Percentiles rank a stretch among this genome's conserved stretches.
Evolutionary conservation across 2,113 vertebrate species (phyloP).

Genomic region (Columba janthina): DNA sequence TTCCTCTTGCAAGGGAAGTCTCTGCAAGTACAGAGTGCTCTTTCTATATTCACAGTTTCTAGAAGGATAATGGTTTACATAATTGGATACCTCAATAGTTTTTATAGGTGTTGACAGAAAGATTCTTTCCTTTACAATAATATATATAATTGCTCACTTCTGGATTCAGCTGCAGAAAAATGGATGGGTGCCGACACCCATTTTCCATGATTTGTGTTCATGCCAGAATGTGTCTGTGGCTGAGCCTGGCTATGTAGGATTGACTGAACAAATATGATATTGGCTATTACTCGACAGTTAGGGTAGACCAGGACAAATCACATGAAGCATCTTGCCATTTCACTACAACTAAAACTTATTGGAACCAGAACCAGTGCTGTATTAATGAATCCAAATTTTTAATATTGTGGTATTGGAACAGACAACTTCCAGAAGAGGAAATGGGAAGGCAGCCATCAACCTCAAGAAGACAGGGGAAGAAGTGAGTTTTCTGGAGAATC

Average conservation of each 20-base stretch:
- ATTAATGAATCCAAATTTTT: conserved; percentile 17
- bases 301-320: conserved; percentile 10
- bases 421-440: conserved; percentile 42
- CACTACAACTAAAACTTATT: conserved; percentile 24
- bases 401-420: conserved; percentile 41
- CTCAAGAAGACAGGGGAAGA: conserved; percentile 17
- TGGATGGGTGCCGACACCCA: neutral
- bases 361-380: neutral
- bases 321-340: neutral
- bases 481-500: conserved; percentile 15
- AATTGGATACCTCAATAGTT: neutral
- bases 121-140: conserved; percentile 25
- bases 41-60: neutral
- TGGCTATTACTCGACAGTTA: neutral
- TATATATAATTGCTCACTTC: conserved; percentile 6
- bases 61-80: neutral
- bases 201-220: neutral
- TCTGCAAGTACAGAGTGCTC: neutral
- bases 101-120: conserved; percentile 28
- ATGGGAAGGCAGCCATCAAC: conserved; percentile 45
- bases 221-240: neutral
- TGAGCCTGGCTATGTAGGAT: neutral
- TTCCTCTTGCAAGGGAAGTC: neutral
- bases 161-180: conserved; percentile 15
- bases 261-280: neutral